Conservation (phyloP, 2,888 invertebrate genomes). For the Plusia festucae region DNA sequence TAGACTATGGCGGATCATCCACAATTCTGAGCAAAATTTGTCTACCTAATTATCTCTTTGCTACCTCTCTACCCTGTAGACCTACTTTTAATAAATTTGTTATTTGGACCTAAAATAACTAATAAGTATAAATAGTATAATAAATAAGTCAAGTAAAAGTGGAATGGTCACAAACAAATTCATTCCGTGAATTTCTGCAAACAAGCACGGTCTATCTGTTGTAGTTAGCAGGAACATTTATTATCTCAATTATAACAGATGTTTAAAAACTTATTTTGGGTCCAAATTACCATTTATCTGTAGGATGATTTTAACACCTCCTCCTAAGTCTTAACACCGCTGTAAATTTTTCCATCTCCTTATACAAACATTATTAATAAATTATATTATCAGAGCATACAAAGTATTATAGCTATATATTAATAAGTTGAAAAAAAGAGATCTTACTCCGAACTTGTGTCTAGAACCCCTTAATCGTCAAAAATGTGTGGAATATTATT, state of each 20-base stretch:
- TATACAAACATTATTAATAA: background rate
- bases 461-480: too few species aligned
- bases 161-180: background rate
- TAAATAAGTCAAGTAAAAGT: background rate
- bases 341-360: background rate
- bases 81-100: slow-evolving; percentile 16
- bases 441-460: background rate
- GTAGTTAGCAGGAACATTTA: too few species aligned
- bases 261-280: background rate
- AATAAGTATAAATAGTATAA: background rate
- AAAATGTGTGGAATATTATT: too few species aligned
- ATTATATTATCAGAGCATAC: slow-evolving; percentile 1
- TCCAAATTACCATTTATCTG: background rate
- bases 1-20: slow-evolving; percentile 50
- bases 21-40: slow-evolving; percentile 52
- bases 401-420: background rate
- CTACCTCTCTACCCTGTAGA: slow-evolving; percentile 41
- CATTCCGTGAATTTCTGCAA: too few species aligned
- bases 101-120: slow-evolving; percentile 3
- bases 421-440: background rate
- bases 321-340: background rate
- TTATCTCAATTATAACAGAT: too few species aligned
- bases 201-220: too few species aligned
- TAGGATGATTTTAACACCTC: slow-evolving; percentile 2
- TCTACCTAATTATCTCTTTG: slow-evolving; percentile 41